Evolutionary conservation across 2,797 vertebrate genomes (phyloP), one percentile per base, ranked within the genome.

Genomic region (Phaenicophaeus curvirostris): DNA sequence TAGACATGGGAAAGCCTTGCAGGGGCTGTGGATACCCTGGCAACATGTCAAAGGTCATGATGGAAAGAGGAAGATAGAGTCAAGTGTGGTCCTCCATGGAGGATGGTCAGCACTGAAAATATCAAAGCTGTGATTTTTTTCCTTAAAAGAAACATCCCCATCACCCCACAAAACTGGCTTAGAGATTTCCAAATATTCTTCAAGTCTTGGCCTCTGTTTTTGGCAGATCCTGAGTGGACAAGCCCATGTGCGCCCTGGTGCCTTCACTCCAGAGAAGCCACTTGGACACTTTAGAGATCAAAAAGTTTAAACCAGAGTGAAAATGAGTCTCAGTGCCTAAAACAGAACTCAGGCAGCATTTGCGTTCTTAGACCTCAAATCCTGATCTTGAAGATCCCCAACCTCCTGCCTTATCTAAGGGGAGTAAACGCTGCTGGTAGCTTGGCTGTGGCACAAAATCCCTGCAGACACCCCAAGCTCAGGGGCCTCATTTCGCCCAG

Each of bases 401-500:
- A 6, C 30, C 62, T 84, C 17, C 18, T 76, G 23, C 13, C 10
- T 88, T 75, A 48, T 44, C 37, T 71, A 31, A 84, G 28, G 41
- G 20, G 5, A 9, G 16, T n/a, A 76, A 90, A 66, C 2, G 15
- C 62, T 8, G 9, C 21, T 63, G 48, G 44, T 15, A 86, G 21
- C n/a, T 55, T 2, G 2, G 30, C 28, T 39, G 41, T 35, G 54
- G 46, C 19, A 54, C 4, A 3, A 73, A 85, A 57, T 20, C 27
- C 48, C 46, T 6, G 1, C 41, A 63, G 59, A 54, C 28, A 39
- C 12, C 7, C 1, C 0, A 2, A 35, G n/a, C 25, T 59, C 8
- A 5, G 41, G 30, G 16, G 61, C 37, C 76, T 37, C 19, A 37
- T 21, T 77, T 44, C 50, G 71, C 21, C 42, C 11, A 5, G 63